These are phyloP conservation scores for Phylloscopus collybita DNA, from an alignment of 2,797 vertebrate genomes.

Conservation along the genomic window DNA sequence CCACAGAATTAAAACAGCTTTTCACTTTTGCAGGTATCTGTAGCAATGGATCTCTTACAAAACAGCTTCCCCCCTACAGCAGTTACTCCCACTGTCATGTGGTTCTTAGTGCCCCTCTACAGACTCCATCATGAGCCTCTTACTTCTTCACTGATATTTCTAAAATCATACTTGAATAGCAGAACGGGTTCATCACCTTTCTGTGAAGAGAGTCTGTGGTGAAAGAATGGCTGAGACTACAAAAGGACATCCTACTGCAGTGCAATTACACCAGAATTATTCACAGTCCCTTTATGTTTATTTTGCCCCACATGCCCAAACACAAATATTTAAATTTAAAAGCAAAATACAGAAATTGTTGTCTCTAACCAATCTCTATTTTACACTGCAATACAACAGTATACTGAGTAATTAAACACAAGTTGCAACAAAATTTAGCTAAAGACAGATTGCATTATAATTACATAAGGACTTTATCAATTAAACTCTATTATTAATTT, in stretches of 20 bases:
- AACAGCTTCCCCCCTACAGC: neutral
- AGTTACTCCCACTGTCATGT: neutral
- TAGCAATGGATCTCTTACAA: neutral
- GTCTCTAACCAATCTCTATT: neutral
- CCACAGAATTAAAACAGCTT: neutral
- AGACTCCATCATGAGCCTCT: neutral
- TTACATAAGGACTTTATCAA: neutral
- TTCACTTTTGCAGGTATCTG: neutral
- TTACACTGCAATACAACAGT: neutral
- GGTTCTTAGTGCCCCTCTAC: neutral
- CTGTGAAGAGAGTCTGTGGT: neutral
- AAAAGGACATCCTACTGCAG: neutral
- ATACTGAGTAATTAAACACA: neutral
- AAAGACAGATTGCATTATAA: neutral
- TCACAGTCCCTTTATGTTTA: neutral
- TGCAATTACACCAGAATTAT: neutral
- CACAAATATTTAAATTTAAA: neutral
- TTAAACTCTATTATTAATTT: conserved; percentile 41
- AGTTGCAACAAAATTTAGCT: neutral
- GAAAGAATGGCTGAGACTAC: neutral
- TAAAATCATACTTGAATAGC: neutral
- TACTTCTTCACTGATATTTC: neutral
- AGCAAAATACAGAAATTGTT: neutral
- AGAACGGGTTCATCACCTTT: neutral
- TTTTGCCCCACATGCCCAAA: neutral